Evolutionary conservation across 2,797 vertebrate genomes (phyloP).

Genomic region (Cynopterus sphinx): DNA sequence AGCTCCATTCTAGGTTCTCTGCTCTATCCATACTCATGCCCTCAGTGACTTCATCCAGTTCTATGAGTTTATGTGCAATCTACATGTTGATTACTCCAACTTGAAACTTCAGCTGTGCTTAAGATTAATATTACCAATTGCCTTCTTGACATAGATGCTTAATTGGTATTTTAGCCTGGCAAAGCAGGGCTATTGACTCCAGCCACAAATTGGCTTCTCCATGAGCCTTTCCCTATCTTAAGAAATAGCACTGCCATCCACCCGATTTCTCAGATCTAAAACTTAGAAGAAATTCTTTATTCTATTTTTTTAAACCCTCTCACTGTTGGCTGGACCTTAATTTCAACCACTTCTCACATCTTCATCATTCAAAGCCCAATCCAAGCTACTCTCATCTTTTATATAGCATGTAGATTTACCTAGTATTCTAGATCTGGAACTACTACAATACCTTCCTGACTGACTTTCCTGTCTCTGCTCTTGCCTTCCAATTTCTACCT

Average conservation of each 20-base stretch:
- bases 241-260: background rate
- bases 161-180: background rate
- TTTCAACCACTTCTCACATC: background rate
- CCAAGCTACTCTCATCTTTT: background rate
- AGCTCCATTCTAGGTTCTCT: background rate
- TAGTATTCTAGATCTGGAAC: background rate
- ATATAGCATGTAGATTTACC: background rate
- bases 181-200: conserved; percentile 1
- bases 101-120: background rate
- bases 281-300: background rate
- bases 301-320: background rate
- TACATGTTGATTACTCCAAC: background rate
- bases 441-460: background rate
- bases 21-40: background rate
- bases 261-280: background rate
- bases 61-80: background rate
- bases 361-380: background rate
- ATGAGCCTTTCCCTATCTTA: conserved; percentile 11
- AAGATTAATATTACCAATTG: background rate
- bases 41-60: background rate
- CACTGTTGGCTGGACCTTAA: background rate
- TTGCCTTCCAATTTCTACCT: background rate
- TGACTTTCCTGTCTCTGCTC: background rate
- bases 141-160: background rate
- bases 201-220: background rate